Percentiles rank a stretch among this genome's conserved stretches.
Conservation (phyloP, 2,113 vertebrate genomes). For the Xerus inauris region DNA sequence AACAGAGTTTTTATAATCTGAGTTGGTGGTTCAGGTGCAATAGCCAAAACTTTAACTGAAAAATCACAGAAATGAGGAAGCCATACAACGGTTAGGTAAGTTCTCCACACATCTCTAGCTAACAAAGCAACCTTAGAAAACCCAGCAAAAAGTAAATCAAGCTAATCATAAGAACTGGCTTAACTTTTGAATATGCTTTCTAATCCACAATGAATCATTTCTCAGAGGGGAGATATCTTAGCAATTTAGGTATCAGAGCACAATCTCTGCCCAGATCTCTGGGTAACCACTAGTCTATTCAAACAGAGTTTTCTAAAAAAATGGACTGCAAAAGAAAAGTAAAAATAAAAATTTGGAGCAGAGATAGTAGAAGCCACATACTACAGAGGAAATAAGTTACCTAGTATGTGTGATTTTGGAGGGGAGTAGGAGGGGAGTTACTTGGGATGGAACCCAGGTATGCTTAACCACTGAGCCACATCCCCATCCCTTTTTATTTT, state of each 20-base stretch:
- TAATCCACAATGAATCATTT: background rate
- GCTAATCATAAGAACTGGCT: background rate
- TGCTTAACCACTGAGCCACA: no score
- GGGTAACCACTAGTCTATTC: background rate
- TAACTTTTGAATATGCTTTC: constrained; percentile 1
- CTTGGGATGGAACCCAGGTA: no score
- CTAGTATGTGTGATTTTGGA: background rate
- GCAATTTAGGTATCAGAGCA: background rate
- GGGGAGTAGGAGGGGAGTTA: no score
- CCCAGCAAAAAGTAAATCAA: background rate
- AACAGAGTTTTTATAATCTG: background rate
- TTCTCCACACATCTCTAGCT: background rate
- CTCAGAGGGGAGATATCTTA: background rate
- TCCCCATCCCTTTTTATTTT: no score
- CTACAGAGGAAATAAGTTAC: background rate
- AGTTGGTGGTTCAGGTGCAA: background rate
- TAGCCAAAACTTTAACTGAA: constrained; percentile 26
- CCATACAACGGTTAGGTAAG: background rate
- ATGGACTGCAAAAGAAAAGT: background rate
- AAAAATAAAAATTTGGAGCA: constrained; percentile 23
- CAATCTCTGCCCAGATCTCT: background rate
- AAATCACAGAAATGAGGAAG: constrained; percentile 1
- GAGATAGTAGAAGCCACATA: background rate
- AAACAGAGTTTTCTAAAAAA: background rate
- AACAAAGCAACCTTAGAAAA: background rate